A percentile compares a stretch with the other conserved stretches of the same genome.
phyloP scores from a whole-genome alignment of 2,888 invertebrate genomes.

The Petrolisthes manimaculis region DNA sequence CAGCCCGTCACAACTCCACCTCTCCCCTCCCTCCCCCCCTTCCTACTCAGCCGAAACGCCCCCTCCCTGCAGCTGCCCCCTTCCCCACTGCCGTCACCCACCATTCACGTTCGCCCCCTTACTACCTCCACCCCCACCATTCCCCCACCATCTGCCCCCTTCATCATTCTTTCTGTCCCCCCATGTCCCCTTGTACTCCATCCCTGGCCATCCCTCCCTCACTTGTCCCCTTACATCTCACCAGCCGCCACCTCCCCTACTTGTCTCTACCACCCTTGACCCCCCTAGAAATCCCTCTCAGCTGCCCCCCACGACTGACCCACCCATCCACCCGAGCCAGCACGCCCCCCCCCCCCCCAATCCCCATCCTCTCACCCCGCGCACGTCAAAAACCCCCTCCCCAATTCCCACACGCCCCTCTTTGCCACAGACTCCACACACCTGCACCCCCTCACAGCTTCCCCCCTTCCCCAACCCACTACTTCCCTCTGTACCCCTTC shows the following conservation, averaged over 20 bases:
- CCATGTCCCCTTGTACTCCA: neutral
- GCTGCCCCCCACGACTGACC: neutral
- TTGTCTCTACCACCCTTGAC: neutral
- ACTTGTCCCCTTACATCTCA: neutral
- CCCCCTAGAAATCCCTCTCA: neutral
- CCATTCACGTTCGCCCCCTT: neutral
- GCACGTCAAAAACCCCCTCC: neutral
- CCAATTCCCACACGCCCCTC: no score
- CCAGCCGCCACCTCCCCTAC: neutral
- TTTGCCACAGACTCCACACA: no score
- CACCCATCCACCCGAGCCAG: neutral
- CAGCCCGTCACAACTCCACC: neutral
- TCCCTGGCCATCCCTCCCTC: neutral
- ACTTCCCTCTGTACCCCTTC: neutral
- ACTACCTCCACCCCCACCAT: neutral
- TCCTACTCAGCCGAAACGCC: neutral
- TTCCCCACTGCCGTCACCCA: neutral
- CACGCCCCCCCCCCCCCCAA: slow-evolving; percentile 6
- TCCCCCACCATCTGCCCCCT: neutral
- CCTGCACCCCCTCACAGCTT: no score
- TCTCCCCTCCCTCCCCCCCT: neutral
- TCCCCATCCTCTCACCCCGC: neutral
- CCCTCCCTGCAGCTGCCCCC: neutral
- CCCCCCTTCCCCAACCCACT: neutral
- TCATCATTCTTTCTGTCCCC: neutral